A percentile compares a stretch with the other conserved stretches of the same genome.
phyloP scores from a whole-genome alignment of 2,113 vertebrate genomes.

The Etheostoma cragini region DNA sequence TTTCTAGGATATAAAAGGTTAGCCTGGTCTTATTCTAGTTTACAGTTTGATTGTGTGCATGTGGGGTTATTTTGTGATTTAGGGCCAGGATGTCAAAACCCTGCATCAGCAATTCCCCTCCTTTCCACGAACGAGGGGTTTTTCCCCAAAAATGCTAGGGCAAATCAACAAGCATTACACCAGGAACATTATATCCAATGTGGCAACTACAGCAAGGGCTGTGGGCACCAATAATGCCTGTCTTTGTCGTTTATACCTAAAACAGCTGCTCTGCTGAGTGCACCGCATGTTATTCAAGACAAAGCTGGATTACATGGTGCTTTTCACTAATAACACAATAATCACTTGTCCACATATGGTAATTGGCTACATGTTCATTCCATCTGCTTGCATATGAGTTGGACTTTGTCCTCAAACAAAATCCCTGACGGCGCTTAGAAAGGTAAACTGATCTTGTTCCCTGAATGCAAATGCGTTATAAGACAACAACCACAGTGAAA shows the following conservation, averaged over 20 bases:
- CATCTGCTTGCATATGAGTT: conserved; percentile 74
- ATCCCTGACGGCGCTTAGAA: conserved; percentile 57
- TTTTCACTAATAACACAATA: conserved; percentile 72
- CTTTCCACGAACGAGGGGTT: conserved; percentile 57
- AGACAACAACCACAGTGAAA: conserved; percentile 66
- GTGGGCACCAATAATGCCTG: conserved; percentile 56
- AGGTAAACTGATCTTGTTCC: conserved; percentile 69
- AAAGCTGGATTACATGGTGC: conserved; percentile 76
- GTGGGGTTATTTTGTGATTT: conserved; percentile 70
- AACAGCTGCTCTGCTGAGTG: conserved; percentile 70
- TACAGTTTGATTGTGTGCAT: conserved; percentile 61
- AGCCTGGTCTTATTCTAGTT: conserved; percentile 29
- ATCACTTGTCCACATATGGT: conserved; percentile 74
- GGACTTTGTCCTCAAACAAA: conserved; percentile 59
- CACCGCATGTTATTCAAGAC: conserved; percentile 73
- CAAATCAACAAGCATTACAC: conserved; percentile 72
- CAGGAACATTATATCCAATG: conserved; percentile 69
- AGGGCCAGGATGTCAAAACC: conserved; percentile 65
- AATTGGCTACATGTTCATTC: conserved; percentile 64
- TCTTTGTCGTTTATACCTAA: conserved; percentile 72
- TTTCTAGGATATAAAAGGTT: conserved; percentile 27
- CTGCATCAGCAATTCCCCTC: conserved; percentile 68
- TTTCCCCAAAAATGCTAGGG: conserved; percentile 63
- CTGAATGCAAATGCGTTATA: conserved; percentile 62
- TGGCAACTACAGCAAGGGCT: conserved; percentile 51